These are phyloP conservation scores for Micrastur ruficollis DNA, from an alignment of 2,797 vertebrate genomes.

Conservation along the genomic window DNA sequence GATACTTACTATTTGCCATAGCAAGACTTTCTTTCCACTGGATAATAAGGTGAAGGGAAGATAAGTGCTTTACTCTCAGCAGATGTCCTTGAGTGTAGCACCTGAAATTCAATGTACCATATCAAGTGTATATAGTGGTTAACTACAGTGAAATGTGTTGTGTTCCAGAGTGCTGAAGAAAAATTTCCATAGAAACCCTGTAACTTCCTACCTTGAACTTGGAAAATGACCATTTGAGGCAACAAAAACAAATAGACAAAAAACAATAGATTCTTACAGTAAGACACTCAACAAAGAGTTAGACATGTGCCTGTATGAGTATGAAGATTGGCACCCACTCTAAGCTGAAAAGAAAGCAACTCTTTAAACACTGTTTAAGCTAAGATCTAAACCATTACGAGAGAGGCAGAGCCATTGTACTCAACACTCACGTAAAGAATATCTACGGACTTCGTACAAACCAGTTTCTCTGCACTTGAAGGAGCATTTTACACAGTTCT, in stretches of 20 bases:
- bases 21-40: background rate
- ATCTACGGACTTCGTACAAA: background rate
- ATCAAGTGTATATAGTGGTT: background rate
- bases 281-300: slow-evolving; percentile 31
- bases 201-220: slow-evolving; percentile 11
- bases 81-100: slow-evolving; percentile 15
- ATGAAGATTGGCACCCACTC: slow-evolving; percentile 13
- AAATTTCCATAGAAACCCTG: slow-evolving; percentile 17
- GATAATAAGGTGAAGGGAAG: slow-evolving; percentile 34
- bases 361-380: background rate
- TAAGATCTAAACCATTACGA: background rate
- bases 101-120: slow-evolving; percentile 6
- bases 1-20: slow-evolving; percentile 10
- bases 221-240: slow-evolving; percentile 20
- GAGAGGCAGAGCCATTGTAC: background rate
- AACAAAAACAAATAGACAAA: background rate
- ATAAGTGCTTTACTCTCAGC: slow-evolving; percentile 45
- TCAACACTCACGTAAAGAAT: background rate
- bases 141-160: background rate
- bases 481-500: background rate
- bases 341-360: slow-evolving; percentile 39
- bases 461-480: background rate
- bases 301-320: background rate
- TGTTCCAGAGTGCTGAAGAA: slow-evolving; percentile 1
- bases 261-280: background rate